Evolutionary conservation across 2,797 vertebrate genomes (phyloP).

Genomic region (Scleropages formosus): DNA sequence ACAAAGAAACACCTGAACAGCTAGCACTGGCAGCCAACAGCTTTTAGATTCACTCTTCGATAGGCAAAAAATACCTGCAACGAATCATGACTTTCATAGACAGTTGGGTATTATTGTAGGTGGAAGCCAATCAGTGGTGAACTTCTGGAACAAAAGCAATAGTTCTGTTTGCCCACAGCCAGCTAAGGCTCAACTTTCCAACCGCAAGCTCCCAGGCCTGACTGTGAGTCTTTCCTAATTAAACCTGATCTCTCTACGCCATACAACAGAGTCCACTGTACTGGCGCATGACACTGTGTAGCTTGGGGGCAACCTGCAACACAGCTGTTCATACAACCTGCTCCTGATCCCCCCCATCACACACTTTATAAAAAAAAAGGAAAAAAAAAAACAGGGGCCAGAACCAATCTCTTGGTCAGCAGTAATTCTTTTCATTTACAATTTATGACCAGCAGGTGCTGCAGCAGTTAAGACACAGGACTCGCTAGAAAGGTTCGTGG

Average conservation of each 20-base stretch:
- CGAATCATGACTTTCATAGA: not conserved
- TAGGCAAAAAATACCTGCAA: not conserved
- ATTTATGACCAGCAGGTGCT: slow-evolving; percentile 15
- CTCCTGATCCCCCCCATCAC: not conserved
- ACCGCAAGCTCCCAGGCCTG: slow-evolving; percentile 33
- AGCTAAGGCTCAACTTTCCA: slow-evolving; percentile 47
- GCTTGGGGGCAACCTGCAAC: not conserved
- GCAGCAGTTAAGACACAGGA: too few relatives aligned
- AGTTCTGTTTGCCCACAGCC: slow-evolving; percentile 18
- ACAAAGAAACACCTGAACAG: not conserved
- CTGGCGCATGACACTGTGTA: slow-evolving; percentile 13
- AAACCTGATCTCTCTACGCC: slow-evolving; percentile 44
- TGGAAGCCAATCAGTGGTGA: slow-evolving; percentile 27
- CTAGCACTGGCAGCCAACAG: not conserved
- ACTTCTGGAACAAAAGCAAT: slow-evolving; percentile 41
- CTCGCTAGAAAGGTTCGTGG: too few relatives aligned
- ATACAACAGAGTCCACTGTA: slow-evolving; percentile 45
- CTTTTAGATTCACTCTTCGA: not conserved
- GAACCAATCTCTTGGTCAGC: slow-evolving; percentile 6
- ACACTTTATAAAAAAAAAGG: too few relatives aligned
- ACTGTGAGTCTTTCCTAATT: slow-evolving; percentile 45
- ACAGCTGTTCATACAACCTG: slow-evolving; percentile 16
- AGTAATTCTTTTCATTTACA: too few relatives aligned
- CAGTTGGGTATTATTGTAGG: not conserved
- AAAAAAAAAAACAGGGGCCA: not conserved